These are phyloP conservation scores for Daubentonia madagascariensis DNA, from an alignment of 2,113 vertebrate species.

Conservation along the genomic window DNA sequence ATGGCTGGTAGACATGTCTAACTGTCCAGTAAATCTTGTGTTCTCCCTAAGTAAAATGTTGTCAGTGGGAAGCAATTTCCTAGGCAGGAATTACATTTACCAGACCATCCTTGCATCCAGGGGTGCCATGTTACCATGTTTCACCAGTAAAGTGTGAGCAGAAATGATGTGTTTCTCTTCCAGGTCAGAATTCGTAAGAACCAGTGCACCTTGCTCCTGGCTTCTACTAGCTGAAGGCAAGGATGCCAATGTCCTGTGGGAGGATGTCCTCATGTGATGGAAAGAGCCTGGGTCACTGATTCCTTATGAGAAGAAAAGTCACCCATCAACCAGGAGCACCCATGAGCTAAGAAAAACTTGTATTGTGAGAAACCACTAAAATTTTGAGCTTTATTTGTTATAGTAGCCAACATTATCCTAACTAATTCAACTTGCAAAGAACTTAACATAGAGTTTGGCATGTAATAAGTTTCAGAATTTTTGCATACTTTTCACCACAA, in stretches of 20 bases:
- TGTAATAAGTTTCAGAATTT: not conserved
- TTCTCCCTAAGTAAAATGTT: not conserved
- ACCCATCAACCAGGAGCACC: not conserved
- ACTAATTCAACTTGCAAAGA: not conserved
- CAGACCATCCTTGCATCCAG: no score
- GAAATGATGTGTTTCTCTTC: not conserved
- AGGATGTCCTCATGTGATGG: not conserved
- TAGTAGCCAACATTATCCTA: not conserved
- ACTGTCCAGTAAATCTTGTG: not conserved
- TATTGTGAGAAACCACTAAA: not conserved
- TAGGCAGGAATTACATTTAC: not conserved
- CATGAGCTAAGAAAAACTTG: not conserved
- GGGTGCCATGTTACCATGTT: not conserved
- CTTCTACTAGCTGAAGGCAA: not conserved
- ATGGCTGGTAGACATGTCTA: not conserved
- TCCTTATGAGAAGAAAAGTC: not conserved
- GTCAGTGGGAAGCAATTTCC: not conserved
- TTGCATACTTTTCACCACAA: not conserved
- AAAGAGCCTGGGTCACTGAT: not conserved
- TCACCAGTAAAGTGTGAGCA: not conserved
- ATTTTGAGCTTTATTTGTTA: not conserved
- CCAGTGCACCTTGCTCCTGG: not conserved
- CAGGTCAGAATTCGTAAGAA: not conserved
- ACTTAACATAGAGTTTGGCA: not conserved
- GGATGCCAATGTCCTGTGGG: not conserved